Evolutionary conservation across 2,113 vertebrate species (phyloP).

Genomic region (Gasterosteus nipponicus): DNA sequence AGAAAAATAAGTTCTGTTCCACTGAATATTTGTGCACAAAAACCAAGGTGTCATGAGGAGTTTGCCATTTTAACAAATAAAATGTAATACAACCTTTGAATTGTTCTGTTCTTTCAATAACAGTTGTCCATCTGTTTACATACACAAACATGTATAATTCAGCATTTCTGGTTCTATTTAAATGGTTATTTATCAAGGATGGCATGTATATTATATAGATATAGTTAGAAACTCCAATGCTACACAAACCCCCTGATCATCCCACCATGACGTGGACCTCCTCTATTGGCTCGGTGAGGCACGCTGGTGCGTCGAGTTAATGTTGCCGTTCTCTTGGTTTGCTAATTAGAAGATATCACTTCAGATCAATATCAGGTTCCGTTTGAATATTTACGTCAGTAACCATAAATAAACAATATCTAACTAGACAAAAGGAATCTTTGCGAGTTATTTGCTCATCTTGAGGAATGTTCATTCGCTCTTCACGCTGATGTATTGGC

Average conservation of each 20-base stretch:
- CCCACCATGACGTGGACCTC: not conserved
- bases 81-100: not conserved
- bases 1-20: not conserved
- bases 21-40: not conserved
- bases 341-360: not conserved
- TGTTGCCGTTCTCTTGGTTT: too few species aligned
- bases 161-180: too few species aligned
- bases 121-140: not conserved
- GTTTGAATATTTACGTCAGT: not conserved
- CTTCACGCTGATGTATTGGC: not conserved
- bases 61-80: not conserved
- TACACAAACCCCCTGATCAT: not conserved
- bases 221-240: constrained; percentile 6
- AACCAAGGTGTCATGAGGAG: not conserved
- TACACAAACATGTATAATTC: not conserved
- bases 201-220: not conserved
- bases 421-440: not conserved
- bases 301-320: not conserved
- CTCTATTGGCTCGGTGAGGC: not conserved
- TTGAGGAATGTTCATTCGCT: not conserved
- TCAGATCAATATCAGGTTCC: not conserved
- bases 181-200: not conserved
- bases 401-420: not conserved
- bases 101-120: not conserved
- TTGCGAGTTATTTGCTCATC: not conserved